These are phyloP conservation scores for Caenorhabditis elegans DNA, from an alignment of 1,140 invertebrate genomes.

Conservation along the genomic window DNA sequence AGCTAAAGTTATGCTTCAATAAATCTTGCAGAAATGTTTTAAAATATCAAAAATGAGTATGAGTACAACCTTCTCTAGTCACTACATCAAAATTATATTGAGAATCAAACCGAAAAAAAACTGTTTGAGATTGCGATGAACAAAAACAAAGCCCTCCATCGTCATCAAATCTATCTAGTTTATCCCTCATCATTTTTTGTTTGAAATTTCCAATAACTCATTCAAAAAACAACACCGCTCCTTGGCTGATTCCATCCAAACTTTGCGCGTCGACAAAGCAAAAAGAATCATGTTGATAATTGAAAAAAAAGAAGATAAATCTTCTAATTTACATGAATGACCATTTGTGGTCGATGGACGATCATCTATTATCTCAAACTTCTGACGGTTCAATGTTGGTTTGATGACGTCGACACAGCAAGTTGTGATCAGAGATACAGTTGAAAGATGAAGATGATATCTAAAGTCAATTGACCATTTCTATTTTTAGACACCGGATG, in stretches of 20 bases:
- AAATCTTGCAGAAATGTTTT: no score
- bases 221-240: no score
- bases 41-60: no score
- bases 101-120: no score
- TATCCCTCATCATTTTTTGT: not conserved
- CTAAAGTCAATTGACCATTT: conserved; percentile 17
- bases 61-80: no score
- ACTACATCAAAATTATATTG: no score
- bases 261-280: conserved; percentile 4
- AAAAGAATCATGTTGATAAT: not conserved
- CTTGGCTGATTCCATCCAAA: not conserved
- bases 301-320: not conserved
- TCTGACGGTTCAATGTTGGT: not conserved
- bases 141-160: not conserved
- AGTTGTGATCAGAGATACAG: not conserved
- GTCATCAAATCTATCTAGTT: not conserved
- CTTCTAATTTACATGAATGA: no score
- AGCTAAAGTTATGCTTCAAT: no score
- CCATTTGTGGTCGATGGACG: conserved; percentile 12
- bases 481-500: conserved; percentile 10
- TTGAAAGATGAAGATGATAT: conserved; percentile 16
- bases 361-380: not conserved
- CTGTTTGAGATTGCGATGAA: no score
- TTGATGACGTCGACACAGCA: conserved; percentile 12
- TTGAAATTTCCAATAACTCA: no score